phyloP scores from a whole-genome alignment of 2,888 invertebrate genomes.

The Caenorhabditis sp. region DNA sequence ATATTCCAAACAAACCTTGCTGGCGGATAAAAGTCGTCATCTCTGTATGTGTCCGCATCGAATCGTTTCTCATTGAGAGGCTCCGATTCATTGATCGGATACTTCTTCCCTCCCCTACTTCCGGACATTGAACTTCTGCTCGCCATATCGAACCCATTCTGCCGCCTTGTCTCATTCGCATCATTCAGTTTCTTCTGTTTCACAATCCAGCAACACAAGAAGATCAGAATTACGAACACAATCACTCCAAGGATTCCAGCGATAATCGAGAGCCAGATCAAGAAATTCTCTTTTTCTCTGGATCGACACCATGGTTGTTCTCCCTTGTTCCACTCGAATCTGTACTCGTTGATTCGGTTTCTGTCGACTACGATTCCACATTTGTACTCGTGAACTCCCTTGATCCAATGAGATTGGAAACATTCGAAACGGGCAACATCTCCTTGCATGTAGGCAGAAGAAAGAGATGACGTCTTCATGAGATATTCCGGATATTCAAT shows the following conservation, averaged over 20 bases:
- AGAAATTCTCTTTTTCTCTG: conserved; percentile 81
- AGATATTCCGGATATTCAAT: conserved; percentile 81
- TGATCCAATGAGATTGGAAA: conserved; percentile 78
- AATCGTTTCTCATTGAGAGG: conserved; percentile 60
- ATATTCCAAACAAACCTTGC: conserved; percentile 30
- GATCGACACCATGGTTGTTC: conserved; percentile 82
- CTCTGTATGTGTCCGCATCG: conserved; percentile 53
- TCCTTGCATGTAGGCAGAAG: conserved; percentile 73
- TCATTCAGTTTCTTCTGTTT: conserved; percentile 67
- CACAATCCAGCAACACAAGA: conserved; percentile 75
- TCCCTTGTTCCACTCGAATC: conserved; percentile 83
- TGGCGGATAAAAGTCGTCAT: conserved; percentile 63
- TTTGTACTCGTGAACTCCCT: conserved; percentile 75
- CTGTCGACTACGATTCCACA: conserved; percentile 78
- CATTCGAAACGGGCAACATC: conserved; percentile 78
- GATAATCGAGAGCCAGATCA: conserved; percentile 82
- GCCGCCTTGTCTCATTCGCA: conserved; percentile 35
- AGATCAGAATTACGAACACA: conserved; percentile 65
- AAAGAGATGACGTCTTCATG: conserved; percentile 76
- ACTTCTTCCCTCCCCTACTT: conserved; percentile 50
- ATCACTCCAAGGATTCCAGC: conserved; percentile 70
- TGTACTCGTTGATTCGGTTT: conserved; percentile 75
- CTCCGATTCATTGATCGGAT: conserved; percentile 62
- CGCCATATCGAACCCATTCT: conserved; percentile 46
- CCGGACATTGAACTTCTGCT: conserved; percentile 54